Base-by-base conservation (phyloP, 2,113 vertebrate species). In the Podocnemis expansa region DNA sequence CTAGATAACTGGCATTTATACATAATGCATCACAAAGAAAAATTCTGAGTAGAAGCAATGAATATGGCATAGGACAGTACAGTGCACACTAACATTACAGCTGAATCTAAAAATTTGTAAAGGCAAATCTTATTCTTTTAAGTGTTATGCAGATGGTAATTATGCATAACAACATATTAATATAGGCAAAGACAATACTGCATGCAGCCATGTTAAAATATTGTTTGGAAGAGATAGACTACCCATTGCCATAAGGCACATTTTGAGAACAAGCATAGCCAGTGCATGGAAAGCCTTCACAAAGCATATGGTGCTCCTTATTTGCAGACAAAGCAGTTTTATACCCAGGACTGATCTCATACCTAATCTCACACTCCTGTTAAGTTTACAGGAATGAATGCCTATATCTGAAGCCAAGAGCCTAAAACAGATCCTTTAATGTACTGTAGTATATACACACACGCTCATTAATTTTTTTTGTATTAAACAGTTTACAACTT, bases 131-230 rank as follows among this genome's bases (percentile, higher is more conserved):
- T 10, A 78, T 80, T 27, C 54, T 94, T 95, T 92, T 56, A 91
- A 4, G 8, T 78, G 25, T 85, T 93, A 79, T 6, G 45, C 93
- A 94, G 97, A 89, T 93, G 90, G 85, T 56, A 96, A 88, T 58
- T 94, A 79, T 88, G 78, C 94, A 82, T 49, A 95, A 90, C 93
- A 91, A 85, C 90, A 43, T 4, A 89, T 82, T 95, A 82, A 89
- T 95, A 90, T 94, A 91, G 95, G 67, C 4, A 31, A 58, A n/a
- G 90, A 85, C 91, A 47, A 60, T 21, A 85, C 85, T 95, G 97
- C 97, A 97, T 97, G 97, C 93, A 95, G 95, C 93, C 91, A 83
- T 92, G 85, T 5, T 85, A 88, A 95, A 96, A 87, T 85, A 80
- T 1, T 89, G 88, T 45, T 87, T 60, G 41, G 96, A 90, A 1